Conservation (phyloP, 2,888 invertebrate species). For the Tetranychus truncatus region DNA sequence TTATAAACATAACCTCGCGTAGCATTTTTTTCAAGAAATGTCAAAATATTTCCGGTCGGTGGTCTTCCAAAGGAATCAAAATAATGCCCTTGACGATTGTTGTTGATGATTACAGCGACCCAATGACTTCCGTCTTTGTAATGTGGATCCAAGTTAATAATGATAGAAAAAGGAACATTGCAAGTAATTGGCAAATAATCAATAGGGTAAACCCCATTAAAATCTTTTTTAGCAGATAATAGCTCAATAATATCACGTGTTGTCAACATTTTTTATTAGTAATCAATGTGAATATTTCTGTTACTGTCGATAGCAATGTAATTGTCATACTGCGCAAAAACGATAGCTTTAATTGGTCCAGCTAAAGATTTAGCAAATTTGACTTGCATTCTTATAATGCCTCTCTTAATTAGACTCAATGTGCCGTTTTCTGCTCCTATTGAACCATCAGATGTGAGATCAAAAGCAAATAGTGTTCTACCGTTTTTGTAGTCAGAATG, state of each 20-base stretch:
- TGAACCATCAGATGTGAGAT: not conserved
- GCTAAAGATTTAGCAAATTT: not conserved
- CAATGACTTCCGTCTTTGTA: not conserved
- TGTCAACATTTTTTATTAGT: not conserved
- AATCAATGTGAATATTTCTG: not conserved
- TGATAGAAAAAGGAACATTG: not conserved
- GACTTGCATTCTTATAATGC: not conserved
- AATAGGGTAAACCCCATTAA: not conserved
- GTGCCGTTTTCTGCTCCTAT: not conserved
- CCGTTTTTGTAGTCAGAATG: not conserved
- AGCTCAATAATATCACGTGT: not conserved
- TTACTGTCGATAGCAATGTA: not conserved
- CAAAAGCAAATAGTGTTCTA: not conserved
- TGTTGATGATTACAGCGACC: not conserved
- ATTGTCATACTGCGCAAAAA: not conserved
- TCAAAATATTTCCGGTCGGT: not conserved
- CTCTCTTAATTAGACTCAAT: not conserved
- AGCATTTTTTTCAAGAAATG: not conserved
- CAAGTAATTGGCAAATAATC: not conserved
- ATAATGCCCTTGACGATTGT: not conserved
- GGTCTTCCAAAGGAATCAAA: slow-evolving; percentile 4
- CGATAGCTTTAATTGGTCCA: not conserved
- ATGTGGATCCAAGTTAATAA: not conserved
- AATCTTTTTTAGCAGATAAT: not conserved
- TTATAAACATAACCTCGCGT: not conserved